Evolutionary conservation across 2,113 vertebrate species (phyloP).

Genomic region (Muntiacus reevesi): DNA sequence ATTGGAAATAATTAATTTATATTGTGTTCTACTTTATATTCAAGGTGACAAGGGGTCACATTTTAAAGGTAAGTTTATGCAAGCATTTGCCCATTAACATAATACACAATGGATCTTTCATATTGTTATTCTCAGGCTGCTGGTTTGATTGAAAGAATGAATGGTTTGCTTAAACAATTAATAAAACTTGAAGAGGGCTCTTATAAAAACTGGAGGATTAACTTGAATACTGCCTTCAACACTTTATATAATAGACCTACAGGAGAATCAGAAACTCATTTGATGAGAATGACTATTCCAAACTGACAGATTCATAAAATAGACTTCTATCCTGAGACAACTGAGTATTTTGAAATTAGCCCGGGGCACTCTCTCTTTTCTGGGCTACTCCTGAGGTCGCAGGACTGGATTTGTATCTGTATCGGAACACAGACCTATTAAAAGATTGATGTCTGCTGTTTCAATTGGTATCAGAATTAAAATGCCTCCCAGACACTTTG

Average conservation of each 20-base stretch:
- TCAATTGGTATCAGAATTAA: neutral
- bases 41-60: neutral
- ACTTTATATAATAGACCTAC: neutral
- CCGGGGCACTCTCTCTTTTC: neutral
- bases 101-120: neutral
- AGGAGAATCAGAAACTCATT: neutral
- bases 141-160: neutral
- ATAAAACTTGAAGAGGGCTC: neutral
- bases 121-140: neutral
- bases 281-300: neutral
- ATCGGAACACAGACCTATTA: neutral
- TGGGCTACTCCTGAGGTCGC: neutral
- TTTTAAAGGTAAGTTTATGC: neutral
- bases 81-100: neutral
- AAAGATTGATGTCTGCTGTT: neutral
- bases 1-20: neutral
- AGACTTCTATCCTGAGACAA: neutral
- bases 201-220: neutral
- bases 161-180: neutral
- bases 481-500: neutral
- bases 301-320: neutral
- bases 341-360: neutral
- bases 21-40: neutral
- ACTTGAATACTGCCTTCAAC: neutral
- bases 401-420: neutral